Percentiles rank a stretch among this genome's conserved stretches.
Conservation (phyloP, 2,888 invertebrate genomes). For the Acronicta aceris region DNA sequence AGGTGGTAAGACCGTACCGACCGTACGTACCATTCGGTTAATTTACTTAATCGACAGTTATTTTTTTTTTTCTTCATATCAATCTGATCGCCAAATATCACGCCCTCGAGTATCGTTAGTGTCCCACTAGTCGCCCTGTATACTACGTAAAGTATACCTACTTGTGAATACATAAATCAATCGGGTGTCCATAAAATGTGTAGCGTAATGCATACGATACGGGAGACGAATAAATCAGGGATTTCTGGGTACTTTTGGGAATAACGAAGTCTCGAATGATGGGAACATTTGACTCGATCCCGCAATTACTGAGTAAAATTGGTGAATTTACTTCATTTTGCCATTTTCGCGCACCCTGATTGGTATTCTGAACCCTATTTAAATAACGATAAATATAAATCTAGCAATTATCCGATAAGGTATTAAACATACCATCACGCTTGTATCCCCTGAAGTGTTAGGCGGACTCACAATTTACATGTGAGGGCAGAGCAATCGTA, state of each 20-base stretch:
- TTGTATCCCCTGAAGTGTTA: too few relatives aligned
- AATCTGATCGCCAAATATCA: too few relatives aligned
- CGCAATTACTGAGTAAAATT: conserved; percentile 40
- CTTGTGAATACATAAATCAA: conserved; percentile 11
- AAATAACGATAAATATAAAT: background rate
- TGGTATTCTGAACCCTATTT: conserved; percentile 19
- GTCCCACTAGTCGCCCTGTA: too few relatives aligned
- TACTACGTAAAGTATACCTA: background rate
- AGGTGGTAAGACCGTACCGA: too few relatives aligned
- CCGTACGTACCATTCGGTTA: too few relatives aligned
- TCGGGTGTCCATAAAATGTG: conserved; percentile 12
- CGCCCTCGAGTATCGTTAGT: too few relatives aligned
- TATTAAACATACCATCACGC: too few relatives aligned
- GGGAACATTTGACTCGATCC: conserved; percentile 35
- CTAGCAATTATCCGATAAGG: background rate
- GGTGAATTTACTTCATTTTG: conserved; percentile 34
- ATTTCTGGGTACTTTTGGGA: conserved; percentile 26
- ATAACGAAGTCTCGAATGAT: conserved; percentile 32
- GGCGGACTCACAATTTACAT: too few relatives aligned
- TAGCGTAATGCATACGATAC: conserved; percentile 29
- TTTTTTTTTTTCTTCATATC: too few relatives aligned
- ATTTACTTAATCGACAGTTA: too few relatives aligned
- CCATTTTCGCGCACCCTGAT: conserved; percentile 22
- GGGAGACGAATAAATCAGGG: conserved; percentile 36
- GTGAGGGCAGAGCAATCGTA: too few relatives aligned